phyloP scores from a whole-genome alignment of 2,797 vertebrate genomes.

The Protosalanx chinensis region DNA sequence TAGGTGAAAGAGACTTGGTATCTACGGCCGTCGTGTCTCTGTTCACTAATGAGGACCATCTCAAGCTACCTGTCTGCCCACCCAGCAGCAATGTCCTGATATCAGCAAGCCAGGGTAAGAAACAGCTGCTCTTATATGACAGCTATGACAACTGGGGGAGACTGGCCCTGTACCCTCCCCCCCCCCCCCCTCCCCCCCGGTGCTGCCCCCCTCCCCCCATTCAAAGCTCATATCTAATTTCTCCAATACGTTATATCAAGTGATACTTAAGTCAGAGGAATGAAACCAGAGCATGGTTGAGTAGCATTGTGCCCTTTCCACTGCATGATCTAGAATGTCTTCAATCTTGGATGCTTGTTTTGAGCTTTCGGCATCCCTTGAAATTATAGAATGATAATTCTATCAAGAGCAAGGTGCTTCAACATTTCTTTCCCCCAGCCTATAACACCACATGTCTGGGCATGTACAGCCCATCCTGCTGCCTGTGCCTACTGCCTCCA shows the following conservation, averaged over 20 bases:
- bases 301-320: background rate
- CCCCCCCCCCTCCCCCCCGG: background rate
- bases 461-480: conserved; percentile 3
- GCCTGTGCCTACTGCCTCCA: conserved; percentile 17
- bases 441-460: conserved; percentile 14
- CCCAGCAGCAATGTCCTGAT: background rate
- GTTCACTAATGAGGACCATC: conserved; percentile 2
- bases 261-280: background rate
- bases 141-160: background rate
- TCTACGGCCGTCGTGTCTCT: background rate
- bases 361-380: background rate
- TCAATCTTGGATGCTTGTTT: background rate
- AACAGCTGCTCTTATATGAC: conserved; percentile 4
- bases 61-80: background rate
- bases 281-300: background rate
- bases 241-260: background rate
- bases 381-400: background rate
- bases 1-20: background rate
- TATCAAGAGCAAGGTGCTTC: background rate
- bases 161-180: background rate
- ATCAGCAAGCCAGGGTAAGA: background rate
- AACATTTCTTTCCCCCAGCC: background rate
- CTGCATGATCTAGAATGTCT: background rate
- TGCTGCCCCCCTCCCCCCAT: too few relatives aligned
- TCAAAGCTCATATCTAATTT: background rate